Evolutionary conservation across 2,888 invertebrate genomes (phyloP).

Genomic region (Leucophenga montana): DNA sequence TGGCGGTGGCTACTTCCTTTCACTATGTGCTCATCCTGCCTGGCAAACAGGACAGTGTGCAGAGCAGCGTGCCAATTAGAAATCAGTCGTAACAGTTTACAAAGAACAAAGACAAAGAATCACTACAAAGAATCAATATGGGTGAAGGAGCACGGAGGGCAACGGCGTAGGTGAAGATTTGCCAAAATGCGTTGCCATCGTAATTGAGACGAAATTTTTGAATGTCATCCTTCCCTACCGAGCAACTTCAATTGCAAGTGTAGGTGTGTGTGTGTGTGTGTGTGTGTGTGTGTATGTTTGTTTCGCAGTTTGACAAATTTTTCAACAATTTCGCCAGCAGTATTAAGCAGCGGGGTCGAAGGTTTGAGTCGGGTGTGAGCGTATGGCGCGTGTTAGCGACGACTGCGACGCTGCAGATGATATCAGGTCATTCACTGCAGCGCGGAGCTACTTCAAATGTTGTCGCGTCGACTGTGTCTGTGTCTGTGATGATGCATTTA

Average conservation of each 20-base stretch:
- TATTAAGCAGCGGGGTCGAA: no score
- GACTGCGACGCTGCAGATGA: constrained; percentile 47
- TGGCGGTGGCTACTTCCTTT: no score
- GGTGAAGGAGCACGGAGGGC: background rate
- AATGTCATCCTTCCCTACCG: no score
- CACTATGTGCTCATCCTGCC: background rate
- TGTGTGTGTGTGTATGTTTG: background rate
- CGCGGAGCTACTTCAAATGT: constrained; percentile 1
- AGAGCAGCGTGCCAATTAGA: background rate
- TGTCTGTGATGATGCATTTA: constrained; percentile 46
- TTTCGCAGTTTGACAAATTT: constrained; percentile 12
- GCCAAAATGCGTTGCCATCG: constrained; percentile 56
- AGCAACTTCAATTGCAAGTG: constrained; percentile 42
- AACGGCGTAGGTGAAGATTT: constrained; percentile 50
- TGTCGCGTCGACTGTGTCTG: background rate
- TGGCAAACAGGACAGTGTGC: background rate
- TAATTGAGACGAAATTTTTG: constrained; percentile 41
- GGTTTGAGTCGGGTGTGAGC: background rate
- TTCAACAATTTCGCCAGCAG: constrained; percentile 18
- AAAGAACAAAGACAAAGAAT: constrained; percentile 49
- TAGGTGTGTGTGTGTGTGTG: constrained; percentile 48
- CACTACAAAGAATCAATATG: background rate
- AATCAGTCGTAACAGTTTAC: constrained; percentile 53
- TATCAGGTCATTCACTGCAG: constrained; percentile 71
- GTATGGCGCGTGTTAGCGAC: constrained; percentile 64